Base-by-base conservation (phyloP, 23 tunicate species). In the Halocynthia roretzi region DNA sequence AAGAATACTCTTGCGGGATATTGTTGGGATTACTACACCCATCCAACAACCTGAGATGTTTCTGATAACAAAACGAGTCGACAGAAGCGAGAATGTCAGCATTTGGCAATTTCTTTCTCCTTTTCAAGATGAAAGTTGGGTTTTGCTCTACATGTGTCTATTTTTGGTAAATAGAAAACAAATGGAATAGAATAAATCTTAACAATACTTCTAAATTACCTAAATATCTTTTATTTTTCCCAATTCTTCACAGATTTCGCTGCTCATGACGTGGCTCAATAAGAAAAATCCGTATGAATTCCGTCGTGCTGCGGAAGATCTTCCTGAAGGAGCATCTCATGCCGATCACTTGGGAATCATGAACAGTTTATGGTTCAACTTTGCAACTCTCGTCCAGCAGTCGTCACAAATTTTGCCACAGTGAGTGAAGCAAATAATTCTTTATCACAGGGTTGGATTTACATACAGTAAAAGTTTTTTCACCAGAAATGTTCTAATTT, bases 21-120 rank as follows among this genome's bases (percentile, higher is more conserved):
- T 61, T 5, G 72, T 83, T 14, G 71, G 75, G 51, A 69, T 83
- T 20, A 65, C 87, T 7, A 74, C 52, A 22, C 23, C 81, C 17
- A 11, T 83, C 21, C 80, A 74, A 62, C 71, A 71, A 51, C 80
- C 77, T 5, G 23, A 10, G 49, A 65, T 83, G 81, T 83, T 67
- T 53, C 68, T 83, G 8, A 53, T 83, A 61, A 83, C 87, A 23
- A 56, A 83, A 61, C 67, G 87, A 65, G 80, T 68, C 6, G 87
- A 83, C 31, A 83, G 70, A 71, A 76, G 77, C 31, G 61, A 83
- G 49, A 71, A 68, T 52, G 87, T 83, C 57, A 83, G 87, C 55
- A 83, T 83, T 48, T 83, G 87, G 87, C 87, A 83, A 53, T 83
- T 83, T 54, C 75, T 83, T 40, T 68, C 87, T 50, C 87, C 87